Conservation (phyloP, 1,140 invertebrate genomes). For the Venturia canescens region DNA sequence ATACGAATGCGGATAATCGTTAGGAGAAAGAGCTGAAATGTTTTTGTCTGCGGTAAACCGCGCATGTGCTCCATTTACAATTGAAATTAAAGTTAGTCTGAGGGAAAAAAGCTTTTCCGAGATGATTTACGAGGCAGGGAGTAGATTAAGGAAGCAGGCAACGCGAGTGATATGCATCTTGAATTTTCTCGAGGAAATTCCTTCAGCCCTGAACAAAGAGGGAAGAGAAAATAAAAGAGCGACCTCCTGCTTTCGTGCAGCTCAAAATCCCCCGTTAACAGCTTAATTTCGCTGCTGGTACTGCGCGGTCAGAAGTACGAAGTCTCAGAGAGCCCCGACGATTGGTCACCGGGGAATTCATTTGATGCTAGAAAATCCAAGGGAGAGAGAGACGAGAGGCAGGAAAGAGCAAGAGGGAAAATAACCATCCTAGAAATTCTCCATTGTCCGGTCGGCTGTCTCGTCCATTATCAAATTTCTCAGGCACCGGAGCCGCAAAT, state of each 20-base stretch:
- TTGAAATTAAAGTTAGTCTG: no score
- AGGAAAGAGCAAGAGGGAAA: slow-evolving; percentile 14
- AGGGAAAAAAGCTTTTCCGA: no score
- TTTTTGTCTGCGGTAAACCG: no score
- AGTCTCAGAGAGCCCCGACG: slow-evolving; percentile 16
- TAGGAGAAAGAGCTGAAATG: no score
- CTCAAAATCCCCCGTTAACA: background rate
- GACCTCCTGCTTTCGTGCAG: background rate
- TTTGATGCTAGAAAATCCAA: slow-evolving; percentile 18
- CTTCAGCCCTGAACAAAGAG: background rate
- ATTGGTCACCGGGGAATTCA: slow-evolving; percentile 32
- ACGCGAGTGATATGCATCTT: no score
- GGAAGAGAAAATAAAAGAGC: background rate
- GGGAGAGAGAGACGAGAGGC: background rate
- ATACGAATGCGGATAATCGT: no score
- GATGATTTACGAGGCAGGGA: no score
- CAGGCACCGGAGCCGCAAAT: slow-evolving; percentile 49
- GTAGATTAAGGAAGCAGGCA: no score
- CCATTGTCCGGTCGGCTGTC: slow-evolving; percentile 53
- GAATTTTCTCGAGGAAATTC: background rate
- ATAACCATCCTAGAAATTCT: slow-evolving; percentile 47
- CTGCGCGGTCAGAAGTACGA: background rate
- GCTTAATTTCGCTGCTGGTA: slow-evolving; percentile 25
- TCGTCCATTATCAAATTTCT: slow-evolving; percentile 58
- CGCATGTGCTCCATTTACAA: no score